A percentile compares a stretch with the other conserved stretches of the same genome.
Conservation (phyloP, 2,113 vertebrate genomes). For the Trichechus manatus region DNA sequence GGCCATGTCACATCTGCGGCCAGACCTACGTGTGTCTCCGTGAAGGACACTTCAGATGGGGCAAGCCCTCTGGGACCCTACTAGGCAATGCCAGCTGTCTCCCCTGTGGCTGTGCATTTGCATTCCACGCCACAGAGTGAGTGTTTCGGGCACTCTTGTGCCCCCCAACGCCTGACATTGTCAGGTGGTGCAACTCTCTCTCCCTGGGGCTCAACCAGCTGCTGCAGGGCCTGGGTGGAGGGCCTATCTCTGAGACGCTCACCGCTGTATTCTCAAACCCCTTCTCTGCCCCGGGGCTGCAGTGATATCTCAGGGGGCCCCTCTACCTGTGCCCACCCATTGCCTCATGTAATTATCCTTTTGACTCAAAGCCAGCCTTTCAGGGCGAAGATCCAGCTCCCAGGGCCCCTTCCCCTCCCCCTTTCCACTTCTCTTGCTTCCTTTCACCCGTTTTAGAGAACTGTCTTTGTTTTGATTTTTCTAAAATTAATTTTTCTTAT, state of each 20-base stretch:
- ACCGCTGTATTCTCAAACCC: not conserved
- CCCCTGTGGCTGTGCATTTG: too few species aligned
- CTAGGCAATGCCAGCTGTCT: not conserved
- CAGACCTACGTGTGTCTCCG: not conserved
- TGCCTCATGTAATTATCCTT: not conserved
- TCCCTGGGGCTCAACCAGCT: not conserved
- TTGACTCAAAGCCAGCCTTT: not conserved
- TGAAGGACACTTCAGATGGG: too few species aligned
- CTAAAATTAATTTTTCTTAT: not conserved
- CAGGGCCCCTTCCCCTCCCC: not conserved
- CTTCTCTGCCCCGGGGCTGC: not conserved
- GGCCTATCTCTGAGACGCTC: too few species aligned
- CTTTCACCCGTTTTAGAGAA: not conserved
- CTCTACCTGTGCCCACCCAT: not conserved
- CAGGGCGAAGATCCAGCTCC: not conserved
- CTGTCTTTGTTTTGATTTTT: not conserved
- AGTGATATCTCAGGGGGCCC: not conserved
- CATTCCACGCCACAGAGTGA: too few species aligned
- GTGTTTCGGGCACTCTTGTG: too few species aligned
- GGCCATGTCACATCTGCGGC: too few species aligned
- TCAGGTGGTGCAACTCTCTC: too few species aligned
- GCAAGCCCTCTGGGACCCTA: too few species aligned
- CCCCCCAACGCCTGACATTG: too few species aligned
- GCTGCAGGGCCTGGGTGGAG: too few species aligned
- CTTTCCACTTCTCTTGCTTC: not conserved